Base-by-base conservation (phyloP, 2,888 invertebrate species). In the Limenitis camilla region DNA sequence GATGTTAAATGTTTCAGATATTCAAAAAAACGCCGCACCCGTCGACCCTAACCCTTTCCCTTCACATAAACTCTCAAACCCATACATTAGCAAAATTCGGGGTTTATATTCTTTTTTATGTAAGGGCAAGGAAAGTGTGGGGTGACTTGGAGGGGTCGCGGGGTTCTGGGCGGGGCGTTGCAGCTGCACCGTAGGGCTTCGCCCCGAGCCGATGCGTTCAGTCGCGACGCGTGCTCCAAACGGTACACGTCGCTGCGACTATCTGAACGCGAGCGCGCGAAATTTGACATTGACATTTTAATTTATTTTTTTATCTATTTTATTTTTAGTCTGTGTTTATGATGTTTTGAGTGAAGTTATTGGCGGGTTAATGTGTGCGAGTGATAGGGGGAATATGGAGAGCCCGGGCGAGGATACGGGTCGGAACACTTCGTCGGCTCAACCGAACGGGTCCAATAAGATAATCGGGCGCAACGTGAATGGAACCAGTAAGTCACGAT, bases 401-500 rank as follows among this genome's bases (percentile, higher is more conserved):
- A 83, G 84, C 63, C 78, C 84, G 72, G 81, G 81, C 52, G 86
- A 84, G 78, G 87, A 88, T 74, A 72, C 81, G 78, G 86, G 82
- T 76, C 81, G 86, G 69, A 74, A 64, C 55, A 75, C 75, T 70
- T 77, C 81, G 71, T 73, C 83, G 58, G 81, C 82, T 65, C 82
- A 86, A 59, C 78, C 87, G 59, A 89, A 89, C 60, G 88, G 89
- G 61, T 88, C 89, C 74, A 88, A 89, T 78, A 90, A 90, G 81
- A 89, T 90, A 69, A 89, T 90, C 81, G 90, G 90, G 71, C 87
- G 90, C 69, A 91, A 91, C 74, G 85, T 90, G 78, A 91, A 91
- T 82, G 90, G 90, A 66, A 91, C 90, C 76, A 89, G 90, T 91
- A 82, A 89, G 90, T 89, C 78, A 76, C 77, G 36, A 47, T 47